phyloP scores from a whole-genome alignment of 1,140 invertebrate species.

The Antheraea pernyi region DNA sequence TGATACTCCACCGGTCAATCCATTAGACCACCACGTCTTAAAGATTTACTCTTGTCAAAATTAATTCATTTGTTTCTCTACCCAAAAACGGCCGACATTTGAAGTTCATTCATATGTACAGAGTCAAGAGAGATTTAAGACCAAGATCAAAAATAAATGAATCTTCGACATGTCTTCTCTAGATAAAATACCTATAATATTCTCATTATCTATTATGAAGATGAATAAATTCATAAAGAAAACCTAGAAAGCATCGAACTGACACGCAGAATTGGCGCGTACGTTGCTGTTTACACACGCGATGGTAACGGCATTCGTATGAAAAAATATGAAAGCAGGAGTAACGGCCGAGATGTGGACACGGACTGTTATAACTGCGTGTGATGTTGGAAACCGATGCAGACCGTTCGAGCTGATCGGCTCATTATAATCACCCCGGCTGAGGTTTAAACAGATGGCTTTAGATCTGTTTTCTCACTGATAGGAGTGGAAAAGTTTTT shows the following conservation, averaged over 20 bases:
- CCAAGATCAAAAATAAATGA: not conserved
- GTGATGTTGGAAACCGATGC: not conserved
- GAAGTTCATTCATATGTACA: too few relatives aligned
- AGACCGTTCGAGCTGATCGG: not conserved
- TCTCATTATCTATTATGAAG: not conserved
- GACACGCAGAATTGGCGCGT: not conserved
- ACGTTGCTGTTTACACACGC: not conserved
- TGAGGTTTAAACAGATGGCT: not conserved
- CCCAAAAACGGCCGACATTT: too few relatives aligned
- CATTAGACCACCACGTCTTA: too few relatives aligned
- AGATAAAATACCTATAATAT: not conserved
- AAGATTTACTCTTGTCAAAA: too few relatives aligned
- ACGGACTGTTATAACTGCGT: not conserved
- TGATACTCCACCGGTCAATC: too few relatives aligned
- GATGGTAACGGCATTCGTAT: not conserved
- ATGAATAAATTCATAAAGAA: not conserved
- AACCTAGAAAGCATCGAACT: conserved; percentile 1
- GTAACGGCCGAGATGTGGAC: not conserved
- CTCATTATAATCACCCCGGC: not conserved
- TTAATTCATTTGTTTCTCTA: too few relatives aligned
- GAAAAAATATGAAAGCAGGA: conserved; percentile 2
- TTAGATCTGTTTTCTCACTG: too few relatives aligned
- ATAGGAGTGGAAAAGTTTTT: too few relatives aligned
- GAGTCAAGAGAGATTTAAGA: too few relatives aligned
- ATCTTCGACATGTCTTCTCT: not conserved